Evolutionary conservation across 2,113 vertebrate genomes (phyloP).

Genomic region (Engraulis encrasicolus): DNA sequence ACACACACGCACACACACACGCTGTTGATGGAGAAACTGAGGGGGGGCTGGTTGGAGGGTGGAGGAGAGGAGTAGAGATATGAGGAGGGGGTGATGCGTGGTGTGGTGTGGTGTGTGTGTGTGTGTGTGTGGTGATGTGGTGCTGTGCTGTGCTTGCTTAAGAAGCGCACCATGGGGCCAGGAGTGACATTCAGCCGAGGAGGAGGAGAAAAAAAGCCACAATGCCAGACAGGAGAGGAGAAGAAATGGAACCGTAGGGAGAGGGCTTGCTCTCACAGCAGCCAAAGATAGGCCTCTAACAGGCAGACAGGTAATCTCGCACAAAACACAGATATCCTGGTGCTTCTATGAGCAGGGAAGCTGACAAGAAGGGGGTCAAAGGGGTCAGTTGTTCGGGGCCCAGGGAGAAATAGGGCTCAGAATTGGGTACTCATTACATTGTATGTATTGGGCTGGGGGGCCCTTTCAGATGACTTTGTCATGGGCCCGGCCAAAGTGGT

Average conservation of each 20-base stretch:
- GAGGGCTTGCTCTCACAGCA: not conserved
- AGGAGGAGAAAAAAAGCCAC: not conserved
- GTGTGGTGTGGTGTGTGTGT: not conserved
- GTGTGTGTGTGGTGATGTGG: not conserved
- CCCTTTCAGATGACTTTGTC: no score
- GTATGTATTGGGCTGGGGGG: no score
- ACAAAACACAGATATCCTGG: not conserved
- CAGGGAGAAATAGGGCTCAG: no score
- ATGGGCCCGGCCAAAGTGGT: no score
- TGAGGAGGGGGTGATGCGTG: no score
- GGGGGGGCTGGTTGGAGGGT: no score
- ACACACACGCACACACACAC: no score
- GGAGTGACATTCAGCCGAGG: slow-evolving; percentile 7
- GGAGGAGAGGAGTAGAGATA: no score
- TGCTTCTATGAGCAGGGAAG: not conserved
- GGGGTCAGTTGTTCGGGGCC: no score
- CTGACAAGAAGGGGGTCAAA: no score
- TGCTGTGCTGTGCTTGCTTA: not conserved
- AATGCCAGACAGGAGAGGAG: slow-evolving; percentile 37
- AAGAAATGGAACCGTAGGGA: not conserved
- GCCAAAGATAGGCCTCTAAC: not conserved
- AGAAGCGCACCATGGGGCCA: slow-evolving; percentile 3
- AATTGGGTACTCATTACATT: no score
- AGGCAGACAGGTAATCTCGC: not conserved
- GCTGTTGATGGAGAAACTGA: slow-evolving; percentile 29